These are phyloP conservation scores for Sylvicapra grimmia DNA, from an alignment of 2,113 vertebrate species.

Conservation along the genomic window DNA sequence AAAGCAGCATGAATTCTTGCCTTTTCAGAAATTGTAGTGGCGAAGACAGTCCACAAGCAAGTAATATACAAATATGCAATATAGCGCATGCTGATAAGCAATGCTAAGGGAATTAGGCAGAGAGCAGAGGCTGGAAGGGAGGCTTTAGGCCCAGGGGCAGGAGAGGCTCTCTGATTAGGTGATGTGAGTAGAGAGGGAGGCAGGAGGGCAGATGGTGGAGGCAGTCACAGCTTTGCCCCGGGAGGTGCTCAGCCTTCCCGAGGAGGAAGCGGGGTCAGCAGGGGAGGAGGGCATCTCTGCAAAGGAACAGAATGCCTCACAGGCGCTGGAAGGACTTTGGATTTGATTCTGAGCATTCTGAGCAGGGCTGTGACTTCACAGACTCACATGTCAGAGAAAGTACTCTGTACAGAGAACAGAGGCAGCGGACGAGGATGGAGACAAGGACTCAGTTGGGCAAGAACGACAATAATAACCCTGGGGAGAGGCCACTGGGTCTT, in stretches of 20 bases:
- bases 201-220: rapidly evolving
- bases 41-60: background rate
- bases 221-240: background rate
- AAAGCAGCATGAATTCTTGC: background rate
- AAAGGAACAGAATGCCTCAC: rapidly evolving
- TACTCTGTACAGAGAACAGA: background rate
- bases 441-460: background rate
- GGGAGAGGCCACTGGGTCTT: background rate
- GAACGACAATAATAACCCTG: rapidly evolving
- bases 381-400: background rate
- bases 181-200: background rate
- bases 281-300: background rate
- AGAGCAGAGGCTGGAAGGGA: too few species aligned
- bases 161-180: background rate
- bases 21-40: background rate
- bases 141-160: background rate
- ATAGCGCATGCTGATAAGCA: background rate
- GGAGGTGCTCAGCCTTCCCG: rapidly evolving
- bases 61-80: too few species aligned
- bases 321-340: background rate
- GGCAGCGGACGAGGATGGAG: rapidly evolving
- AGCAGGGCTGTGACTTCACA: background rate
- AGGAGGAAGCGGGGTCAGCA: background rate
- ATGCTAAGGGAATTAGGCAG: background rate
- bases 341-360: background rate